Evolutionary conservation across 2,113 vertebrate species (phyloP).

Genomic region (Campylomormyrus numenius): DNA sequence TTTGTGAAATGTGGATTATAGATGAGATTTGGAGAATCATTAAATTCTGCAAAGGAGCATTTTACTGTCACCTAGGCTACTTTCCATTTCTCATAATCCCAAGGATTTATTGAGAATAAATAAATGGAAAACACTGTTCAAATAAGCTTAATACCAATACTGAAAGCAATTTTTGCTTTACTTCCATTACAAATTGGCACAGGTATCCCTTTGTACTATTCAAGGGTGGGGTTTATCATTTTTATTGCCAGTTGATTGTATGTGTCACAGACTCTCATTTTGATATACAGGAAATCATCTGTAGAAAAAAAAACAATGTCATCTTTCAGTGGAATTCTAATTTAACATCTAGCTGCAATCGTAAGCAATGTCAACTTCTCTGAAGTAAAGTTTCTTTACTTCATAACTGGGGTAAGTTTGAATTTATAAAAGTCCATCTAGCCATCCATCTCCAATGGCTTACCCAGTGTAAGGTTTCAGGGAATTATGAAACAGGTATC

Average conservation of each 20-base stretch:
- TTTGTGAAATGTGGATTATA: not conserved
- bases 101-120: not conserved
- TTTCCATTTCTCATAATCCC: not conserved
- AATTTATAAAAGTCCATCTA: not conserved
- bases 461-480: not conserved
- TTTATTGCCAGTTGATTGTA: not conserved
- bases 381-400: not conserved
- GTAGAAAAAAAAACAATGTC: not conserved
- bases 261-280: not conserved
- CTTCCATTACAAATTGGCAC: not conserved
- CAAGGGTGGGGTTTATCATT: not conserved
- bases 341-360: not conserved
- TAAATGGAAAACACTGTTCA: not conserved
- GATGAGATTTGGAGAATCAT: not conserved
- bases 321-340: not conserved
- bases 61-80: not conserved
- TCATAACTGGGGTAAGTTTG: not conserved
- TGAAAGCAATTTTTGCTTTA: not conserved
- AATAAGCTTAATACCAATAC: not conserved
- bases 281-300: not conserved
- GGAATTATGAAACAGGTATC: not conserved
- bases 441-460: not conserved
- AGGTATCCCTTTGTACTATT: not conserved
- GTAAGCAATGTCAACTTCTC: not conserved
- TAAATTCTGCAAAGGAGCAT: not conserved